phyloP scores from a whole-genome alignment of 1,140 invertebrate genomes.

The Papilio glaucus region DNA sequence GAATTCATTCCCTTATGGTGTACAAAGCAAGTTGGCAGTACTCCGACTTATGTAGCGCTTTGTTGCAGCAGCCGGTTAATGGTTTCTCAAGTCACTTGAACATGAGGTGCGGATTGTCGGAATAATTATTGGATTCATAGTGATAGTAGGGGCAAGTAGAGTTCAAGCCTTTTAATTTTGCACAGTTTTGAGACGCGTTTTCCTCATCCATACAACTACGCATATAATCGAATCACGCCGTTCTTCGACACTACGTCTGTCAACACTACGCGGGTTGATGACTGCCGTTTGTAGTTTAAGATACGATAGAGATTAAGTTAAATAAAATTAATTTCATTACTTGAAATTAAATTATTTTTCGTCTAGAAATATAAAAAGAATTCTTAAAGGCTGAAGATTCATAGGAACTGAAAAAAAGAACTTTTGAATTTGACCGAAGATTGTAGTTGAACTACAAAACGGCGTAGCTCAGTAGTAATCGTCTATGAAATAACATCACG shows the following conservation, averaged over 20 bases:
- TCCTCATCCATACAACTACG: too few species aligned
- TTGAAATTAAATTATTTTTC: too few species aligned
- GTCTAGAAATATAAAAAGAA: background rate
- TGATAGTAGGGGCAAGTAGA: background rate
- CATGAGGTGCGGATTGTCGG: background rate
- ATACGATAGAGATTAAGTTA: too few species aligned
- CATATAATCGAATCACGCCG: too few species aligned
- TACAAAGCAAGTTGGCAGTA: slow-evolving; percentile 40
- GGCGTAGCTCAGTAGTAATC: background rate
- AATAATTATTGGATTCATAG: background rate
- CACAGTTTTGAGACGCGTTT: too few species aligned
- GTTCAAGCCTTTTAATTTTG: too few species aligned
- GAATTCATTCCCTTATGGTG: slow-evolving; percentile 65
- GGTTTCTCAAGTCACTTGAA: background rate
- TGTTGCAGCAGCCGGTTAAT: background rate
- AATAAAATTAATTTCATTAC: too few species aligned
- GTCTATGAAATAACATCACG: slow-evolving; percentile 2
- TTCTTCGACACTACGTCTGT: too few species aligned
- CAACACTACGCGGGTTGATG: too few species aligned
- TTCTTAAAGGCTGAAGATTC: background rate
- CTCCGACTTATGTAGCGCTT: slow-evolving; percentile 1
- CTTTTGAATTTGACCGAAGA: slow-evolving; percentile 6
- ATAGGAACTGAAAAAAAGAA: background rate
- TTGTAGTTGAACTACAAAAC: background rate
- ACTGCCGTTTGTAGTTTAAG: too few species aligned